Conservation (phyloP, 2,888 invertebrate species). For the Standfussiana lucernea region DNA sequence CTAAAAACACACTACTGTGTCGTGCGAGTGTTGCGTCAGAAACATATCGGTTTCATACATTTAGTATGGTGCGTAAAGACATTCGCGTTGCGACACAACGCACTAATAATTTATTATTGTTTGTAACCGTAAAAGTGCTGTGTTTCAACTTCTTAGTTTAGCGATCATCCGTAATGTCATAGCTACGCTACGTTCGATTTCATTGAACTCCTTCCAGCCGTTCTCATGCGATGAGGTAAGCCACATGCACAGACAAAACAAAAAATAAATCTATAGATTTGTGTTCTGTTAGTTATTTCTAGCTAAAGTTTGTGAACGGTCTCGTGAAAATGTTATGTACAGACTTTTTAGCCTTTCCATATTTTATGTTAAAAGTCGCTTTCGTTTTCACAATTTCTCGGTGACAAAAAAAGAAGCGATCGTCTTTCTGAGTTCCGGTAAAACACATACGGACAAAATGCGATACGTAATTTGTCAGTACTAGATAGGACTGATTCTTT, state of each 20-base stretch:
- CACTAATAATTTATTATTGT: too few species aligned
- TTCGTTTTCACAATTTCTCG: not conserved
- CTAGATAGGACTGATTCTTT: not conserved
- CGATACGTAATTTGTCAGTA: not conserved
- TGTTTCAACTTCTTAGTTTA: not conserved
- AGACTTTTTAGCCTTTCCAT: not conserved
- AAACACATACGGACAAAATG: not conserved
- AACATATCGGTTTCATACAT: not conserved
- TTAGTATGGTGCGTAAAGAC: not conserved
- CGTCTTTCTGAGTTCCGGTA: not conserved
- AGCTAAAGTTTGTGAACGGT: not conserved
- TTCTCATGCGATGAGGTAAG: constrained; percentile 25
- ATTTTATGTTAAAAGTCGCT: not conserved
- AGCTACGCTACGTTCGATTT: not conserved
- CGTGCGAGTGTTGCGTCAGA: not conserved
- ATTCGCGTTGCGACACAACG: not conserved
- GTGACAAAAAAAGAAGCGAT: not conserved
- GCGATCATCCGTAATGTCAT: constrained; percentile 8
- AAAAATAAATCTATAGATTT: not conserved
- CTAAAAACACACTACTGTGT: not conserved
- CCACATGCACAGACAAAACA: not conserved
- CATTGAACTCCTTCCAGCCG: not conserved
- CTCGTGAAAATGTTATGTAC: constrained; percentile 11
- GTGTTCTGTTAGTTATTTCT: not conserved
- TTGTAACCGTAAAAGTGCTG: not conserved